Evolutionary conservation across 2,888 invertebrate genomes (phyloP), one percentile per base, ranked within the genome.

Genomic region (Carpatolechia fugitivella): DNA sequence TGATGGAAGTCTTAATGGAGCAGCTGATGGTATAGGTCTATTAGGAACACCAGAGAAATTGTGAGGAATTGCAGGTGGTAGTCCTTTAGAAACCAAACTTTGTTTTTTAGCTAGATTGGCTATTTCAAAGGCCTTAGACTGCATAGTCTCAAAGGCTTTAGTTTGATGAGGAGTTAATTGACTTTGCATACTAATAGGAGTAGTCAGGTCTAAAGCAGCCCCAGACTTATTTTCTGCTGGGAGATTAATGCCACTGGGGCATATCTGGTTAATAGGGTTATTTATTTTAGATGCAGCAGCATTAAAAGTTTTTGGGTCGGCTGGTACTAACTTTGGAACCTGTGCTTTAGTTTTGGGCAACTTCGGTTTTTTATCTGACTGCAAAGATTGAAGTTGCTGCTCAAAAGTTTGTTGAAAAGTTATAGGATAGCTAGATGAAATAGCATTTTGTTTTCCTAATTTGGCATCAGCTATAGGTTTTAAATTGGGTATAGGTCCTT

Each of bases 371-470:
- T 90, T 89, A 58, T 89, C 90, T 65, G 77, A 65, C 66, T 87
- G 84, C 65, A 88, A 63, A 58, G 80, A 75, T 59, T 85, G 85
- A 30, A 91, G 62, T 66, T 90, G 90, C 60, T 90, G 85, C n/a
- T 90, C 87, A 83, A 91, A 91, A 56, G 89, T 89, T 71, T 91
- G 90, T 68, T 91, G 91, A 71, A 90, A 91, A 64, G 91, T 90
- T 55, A 88, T 87, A 49, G 90, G 90, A 24, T 20, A n/a, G 18
- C 44, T n/a, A 18, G 82, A 70, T 61, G 80, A 69, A 63, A 76
- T 76, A 66, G 78, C 84, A 44, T n/a, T 44, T 67, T 83, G 82
- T 70, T 91, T 91, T 1, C 72, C 83, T 64, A 84, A 61, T 69
- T 90, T 91, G 36, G 90, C 82, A 64, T 91, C 90, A 59, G 90